Evolutionary conservation across 2,113 vertebrate genomes (phyloP).

Genomic region (Anguilla japonica): DNA sequence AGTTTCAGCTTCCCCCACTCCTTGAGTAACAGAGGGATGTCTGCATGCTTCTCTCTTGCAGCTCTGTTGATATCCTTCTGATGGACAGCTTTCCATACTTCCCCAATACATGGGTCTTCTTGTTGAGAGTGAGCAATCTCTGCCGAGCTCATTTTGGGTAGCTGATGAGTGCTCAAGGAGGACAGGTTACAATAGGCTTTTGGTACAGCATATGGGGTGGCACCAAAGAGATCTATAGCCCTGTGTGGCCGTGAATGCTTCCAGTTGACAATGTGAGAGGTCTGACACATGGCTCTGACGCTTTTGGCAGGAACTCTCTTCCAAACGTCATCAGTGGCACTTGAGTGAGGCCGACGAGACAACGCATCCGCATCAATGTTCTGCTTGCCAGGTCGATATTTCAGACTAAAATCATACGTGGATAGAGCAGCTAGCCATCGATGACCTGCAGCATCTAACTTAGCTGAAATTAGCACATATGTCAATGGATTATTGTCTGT

Average conservation of each 20-base stretch:
- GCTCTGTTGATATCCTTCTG: not conserved
- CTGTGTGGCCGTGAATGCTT: not conserved
- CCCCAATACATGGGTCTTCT: constrained; percentile 17
- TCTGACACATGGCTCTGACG: too few relatives aligned
- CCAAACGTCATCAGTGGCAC: too few relatives aligned
- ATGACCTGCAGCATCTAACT: constrained; percentile 17
- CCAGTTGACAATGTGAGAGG: too few relatives aligned
- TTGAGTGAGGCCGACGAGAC: not conserved
- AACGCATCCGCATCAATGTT: constrained; percentile 15
- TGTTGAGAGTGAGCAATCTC: constrained; percentile 17
- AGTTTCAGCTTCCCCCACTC: constrained; percentile 22
- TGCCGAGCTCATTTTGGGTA: not conserved
- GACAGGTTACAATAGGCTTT: constrained; percentile 16
- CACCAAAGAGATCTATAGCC: not conserved
- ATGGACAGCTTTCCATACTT: constrained; percentile 16
- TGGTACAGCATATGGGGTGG: constrained; percentile 14
- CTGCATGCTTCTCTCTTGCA: constrained; percentile 4
- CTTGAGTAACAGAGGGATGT: constrained; percentile 11
- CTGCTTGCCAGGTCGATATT: constrained; percentile 10
- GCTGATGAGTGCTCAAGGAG: constrained; percentile 4
- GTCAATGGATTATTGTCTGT: constrained; percentile 10
- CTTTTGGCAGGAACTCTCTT: too few relatives aligned
- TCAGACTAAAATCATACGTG: constrained; percentile 3
- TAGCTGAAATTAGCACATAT: constrained; percentile 1
- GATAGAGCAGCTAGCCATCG: constrained; percentile 11